Conservation (phyloP, 2,113 vertebrate genomes). For the Amblyopsis rosae region DNA sequence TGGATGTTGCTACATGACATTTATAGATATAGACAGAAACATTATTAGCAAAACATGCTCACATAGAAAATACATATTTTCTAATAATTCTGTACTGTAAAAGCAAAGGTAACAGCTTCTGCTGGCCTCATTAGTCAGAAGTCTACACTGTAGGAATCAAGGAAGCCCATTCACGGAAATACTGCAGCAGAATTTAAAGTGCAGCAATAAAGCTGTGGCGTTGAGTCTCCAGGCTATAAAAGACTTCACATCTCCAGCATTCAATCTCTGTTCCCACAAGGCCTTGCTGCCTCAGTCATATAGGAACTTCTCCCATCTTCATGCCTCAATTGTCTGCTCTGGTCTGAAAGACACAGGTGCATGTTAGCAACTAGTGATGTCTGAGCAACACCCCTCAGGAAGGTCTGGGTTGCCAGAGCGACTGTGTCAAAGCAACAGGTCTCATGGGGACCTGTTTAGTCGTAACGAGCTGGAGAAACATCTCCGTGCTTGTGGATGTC, state of each 20-base stretch:
- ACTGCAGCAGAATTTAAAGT: not conserved
- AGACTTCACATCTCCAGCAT: slow-evolving; percentile 6
- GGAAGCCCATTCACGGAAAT: not conserved
- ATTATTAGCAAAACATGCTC: too few relatives aligned
- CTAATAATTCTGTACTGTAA: not conserved
- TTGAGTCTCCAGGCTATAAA: not conserved
- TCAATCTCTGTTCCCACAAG: not conserved
- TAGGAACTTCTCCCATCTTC: slow-evolving; percentile 17
- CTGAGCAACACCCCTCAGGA: slow-evolving; percentile 31
- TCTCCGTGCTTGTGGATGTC: slow-evolving; percentile 53
- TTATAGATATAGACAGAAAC: too few relatives aligned
- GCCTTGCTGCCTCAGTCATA: slow-evolving; percentile 15
- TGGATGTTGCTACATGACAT: too few relatives aligned
- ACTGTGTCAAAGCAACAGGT: slow-evolving; percentile 48
- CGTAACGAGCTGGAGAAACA: slow-evolving; percentile 24
- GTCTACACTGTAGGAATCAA: not conserved
- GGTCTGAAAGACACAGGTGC: slow-evolving; percentile 51
- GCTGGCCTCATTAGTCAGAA: not conserved
- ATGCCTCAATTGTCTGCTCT: slow-evolving; percentile 32
- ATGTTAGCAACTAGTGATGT: slow-evolving; percentile 34
- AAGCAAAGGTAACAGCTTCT: not conserved
- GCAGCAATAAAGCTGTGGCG: not conserved
- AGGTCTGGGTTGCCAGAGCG: slow-evolving; percentile 50
- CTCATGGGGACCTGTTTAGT: slow-evolving; percentile 55
- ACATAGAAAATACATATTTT: not conserved